Evolutionary conservation across 2,113 vertebrate species (phyloP).

Genomic region (Perca schrenkii): DNA sequence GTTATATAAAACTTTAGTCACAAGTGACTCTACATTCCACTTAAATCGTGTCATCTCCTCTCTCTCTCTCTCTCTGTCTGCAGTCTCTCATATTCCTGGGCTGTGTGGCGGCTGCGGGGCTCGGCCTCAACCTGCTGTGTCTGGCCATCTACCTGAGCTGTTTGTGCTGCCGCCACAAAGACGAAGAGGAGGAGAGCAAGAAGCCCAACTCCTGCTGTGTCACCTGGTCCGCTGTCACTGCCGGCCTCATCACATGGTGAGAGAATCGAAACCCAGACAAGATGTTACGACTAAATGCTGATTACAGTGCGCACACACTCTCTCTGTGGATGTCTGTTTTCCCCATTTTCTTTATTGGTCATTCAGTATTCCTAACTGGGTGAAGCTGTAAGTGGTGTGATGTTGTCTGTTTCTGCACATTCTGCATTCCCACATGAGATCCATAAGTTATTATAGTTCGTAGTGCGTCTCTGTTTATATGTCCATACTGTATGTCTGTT

Average conservation of each 20-base stretch:
- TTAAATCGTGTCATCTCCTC: neutral
- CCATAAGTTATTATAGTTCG: slow-evolving; percentile 9
- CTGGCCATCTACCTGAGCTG: slow-evolving; percentile 90
- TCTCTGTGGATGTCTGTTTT: slow-evolving; percentile 13
- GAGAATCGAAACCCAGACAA: neutral
- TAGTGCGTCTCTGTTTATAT: slow-evolving; percentile 1
- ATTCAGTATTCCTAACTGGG: slow-evolving; percentile 21
- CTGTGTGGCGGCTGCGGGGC: slow-evolving; percentile 88
- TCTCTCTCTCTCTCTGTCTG: slow-evolving; percentile 9
- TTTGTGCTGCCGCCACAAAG: slow-evolving; percentile 90
- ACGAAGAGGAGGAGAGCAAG: slow-evolving; percentile 87
- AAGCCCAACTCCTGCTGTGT: slow-evolving; percentile 88
- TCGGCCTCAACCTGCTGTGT: slow-evolving; percentile 93
- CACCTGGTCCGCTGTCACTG: slow-evolving; percentile 92
- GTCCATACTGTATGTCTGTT: slow-evolving; percentile 11
- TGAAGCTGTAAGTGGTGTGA: neutral
- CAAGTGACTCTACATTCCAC: neutral
- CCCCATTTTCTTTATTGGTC: slow-evolving; percentile 8
- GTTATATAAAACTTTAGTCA: neutral
- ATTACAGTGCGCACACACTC: slow-evolving; percentile 10
- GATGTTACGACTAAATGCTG: slow-evolving; percentile 5
- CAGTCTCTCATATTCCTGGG: slow-evolving; percentile 93
- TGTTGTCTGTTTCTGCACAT: slow-evolving; percentile 8
- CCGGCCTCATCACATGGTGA: slow-evolving; percentile 96
- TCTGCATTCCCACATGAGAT: slow-evolving; percentile 5